Evolutionary conservation across 2,113 vertebrate genomes (phyloP), one percentile per base, ranked within the genome.

Genomic region (Lepus timidus): DNA sequence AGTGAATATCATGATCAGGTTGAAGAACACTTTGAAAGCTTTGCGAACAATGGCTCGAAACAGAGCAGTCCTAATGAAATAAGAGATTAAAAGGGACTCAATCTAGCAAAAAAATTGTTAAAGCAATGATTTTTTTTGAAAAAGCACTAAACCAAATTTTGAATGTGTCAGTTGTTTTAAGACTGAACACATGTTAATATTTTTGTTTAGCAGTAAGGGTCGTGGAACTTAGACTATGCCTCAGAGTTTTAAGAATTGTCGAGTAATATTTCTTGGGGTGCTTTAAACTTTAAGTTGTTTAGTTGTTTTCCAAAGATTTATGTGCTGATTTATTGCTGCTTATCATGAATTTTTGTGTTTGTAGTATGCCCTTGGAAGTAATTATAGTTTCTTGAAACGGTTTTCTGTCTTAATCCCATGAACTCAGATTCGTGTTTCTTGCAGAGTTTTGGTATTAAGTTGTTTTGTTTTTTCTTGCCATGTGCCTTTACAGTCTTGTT

Each of bases 391-490:
- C 74, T 85, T 91, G 61, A 68, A 85, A 92, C 85, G 65, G n/a
- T 64, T 29, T 92, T 96, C 73, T 94, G 10, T 44, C 49, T 95
- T 75, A 79, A 84, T 91, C 62, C 74, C 17, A 81, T 85, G 65
- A 61, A 16, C 55, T 44, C 67, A 84, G 0, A 88, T 36, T 55
- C 62, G 6, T 14, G 16, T 96, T 96, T 96, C 78, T 64, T 94
- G 82, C 65, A 88, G 44, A 92, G 55, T 7, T 95, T 94, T 94
- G 85, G 12, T 90, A 27, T 58, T 95, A 93, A 44, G 44, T 44
- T 44, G 44, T 44, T 44, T 44, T 44, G 44, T 44, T 44, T 58
- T 58, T 17, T 78, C 89, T 81, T 78, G 22, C 70, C 55, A 71
- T 86, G 49, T 93, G 96, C 25, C 49, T 84, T 93, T 78, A 44